Conservation (phyloP, 2,888 invertebrate species). For the Papilio gigon region DNA sequence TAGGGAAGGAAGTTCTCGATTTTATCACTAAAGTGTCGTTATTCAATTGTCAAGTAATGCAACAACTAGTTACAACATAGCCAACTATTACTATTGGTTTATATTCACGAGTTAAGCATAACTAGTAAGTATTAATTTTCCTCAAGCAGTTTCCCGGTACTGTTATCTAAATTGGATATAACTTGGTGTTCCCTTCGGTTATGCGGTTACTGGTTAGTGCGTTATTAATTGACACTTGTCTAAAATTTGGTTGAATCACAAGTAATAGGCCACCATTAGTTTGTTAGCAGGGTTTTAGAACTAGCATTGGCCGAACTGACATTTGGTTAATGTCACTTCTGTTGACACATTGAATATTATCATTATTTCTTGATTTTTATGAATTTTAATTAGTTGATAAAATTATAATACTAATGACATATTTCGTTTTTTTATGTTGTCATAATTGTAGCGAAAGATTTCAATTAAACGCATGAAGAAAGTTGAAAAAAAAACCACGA, state of each 20-base stretch:
- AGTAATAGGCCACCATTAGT: not conserved
- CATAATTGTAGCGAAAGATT: not conserved
- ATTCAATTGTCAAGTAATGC: not conserved
- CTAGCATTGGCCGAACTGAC: not conserved
- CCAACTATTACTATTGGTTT: not conserved
- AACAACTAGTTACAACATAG: not conserved
- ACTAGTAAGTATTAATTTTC: not conserved
- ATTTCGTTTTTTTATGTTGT: not conserved
- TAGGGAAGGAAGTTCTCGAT: no score
- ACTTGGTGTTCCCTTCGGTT: not conserved
- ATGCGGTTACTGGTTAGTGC: constrained; percentile 1
- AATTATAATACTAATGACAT: no score
- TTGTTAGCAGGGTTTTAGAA: not conserved
- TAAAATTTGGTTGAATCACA: constrained; percentile 1
- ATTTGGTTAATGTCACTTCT: no score
- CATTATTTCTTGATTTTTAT: not conserved
- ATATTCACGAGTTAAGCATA: not conserved
- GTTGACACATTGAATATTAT: no score
- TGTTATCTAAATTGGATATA: not conserved
- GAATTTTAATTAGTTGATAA: no score
- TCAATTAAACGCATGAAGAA: constrained; percentile 6
- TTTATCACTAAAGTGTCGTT: no score
- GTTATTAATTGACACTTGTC: not conserved
- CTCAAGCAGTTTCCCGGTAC: not conserved
- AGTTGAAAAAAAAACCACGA: constrained; percentile 42